Base-by-base conservation (phyloP, 2,888 invertebrate genomes). In the Alcis repandata region DNA sequence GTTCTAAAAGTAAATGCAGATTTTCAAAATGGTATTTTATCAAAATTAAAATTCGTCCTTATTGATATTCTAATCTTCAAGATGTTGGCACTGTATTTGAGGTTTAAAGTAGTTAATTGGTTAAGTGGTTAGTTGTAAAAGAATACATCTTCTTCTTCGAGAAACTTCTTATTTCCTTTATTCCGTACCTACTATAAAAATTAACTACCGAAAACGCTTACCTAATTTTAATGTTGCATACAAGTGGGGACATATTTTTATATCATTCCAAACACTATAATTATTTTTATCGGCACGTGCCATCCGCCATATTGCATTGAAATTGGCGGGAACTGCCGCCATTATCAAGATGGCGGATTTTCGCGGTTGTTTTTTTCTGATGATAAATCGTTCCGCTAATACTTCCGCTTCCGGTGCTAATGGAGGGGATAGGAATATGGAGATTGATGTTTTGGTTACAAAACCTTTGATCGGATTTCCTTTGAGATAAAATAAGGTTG, bases 311-410 rank as follows among this genome's bases (percentile, higher is more conserved):
- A 82, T 84, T 84, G 85, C 73, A 79, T 82, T 75, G 78, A 76
- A 78, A 78, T 81, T 75, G 80, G 78, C 83, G 80, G 76, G 77
- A 79, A 71, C 76, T 77, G 75, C 72, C 17, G 56, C 59, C 76
- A 75, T 79, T 77, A 79, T 72, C 63, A 79, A 84, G 80, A 86
- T 82, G 84, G 82, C 79, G 82, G 80, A 75, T 79, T 80, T 82
- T 80, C 75, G 77, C 72, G 71, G 70, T 75, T 76, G 72, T 78
- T 78, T 85, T 84, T 84, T 83, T 83, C 79, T 69, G 63, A 85
- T 86, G 86, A 89, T 86, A 82, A 84, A 89, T 88, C 79, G 83
- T 78, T 79, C 77, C 78, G 78, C 72, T 76, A 83, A 85, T 82
- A 83, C 84, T 84, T 90, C 90, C 90, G 84, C 71, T 78, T 89